Evolutionary conservation across 2,797 vertebrate species (phyloP).

Genomic region (Karalla daura): DNA sequence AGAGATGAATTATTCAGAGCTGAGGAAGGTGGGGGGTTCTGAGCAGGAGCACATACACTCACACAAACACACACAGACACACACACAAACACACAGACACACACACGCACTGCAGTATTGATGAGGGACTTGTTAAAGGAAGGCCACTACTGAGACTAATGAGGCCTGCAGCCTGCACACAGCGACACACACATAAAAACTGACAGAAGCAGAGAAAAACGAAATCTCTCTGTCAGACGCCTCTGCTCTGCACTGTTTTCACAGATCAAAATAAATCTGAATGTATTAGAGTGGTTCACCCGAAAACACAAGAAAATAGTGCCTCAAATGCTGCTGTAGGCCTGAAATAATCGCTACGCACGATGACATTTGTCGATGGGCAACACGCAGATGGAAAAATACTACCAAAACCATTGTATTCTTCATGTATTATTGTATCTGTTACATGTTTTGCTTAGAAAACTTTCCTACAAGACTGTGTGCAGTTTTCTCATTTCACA

Average conservation of each 20-base stretch:
- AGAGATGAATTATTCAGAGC: constrained; percentile 92
- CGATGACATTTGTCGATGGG: no score
- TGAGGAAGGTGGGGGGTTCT: constrained; percentile 34
- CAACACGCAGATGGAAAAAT: no score
- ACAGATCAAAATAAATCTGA: background rate
- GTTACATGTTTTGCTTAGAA: no score
- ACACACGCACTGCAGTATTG: constrained; percentile 63
- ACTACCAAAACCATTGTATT: no score
- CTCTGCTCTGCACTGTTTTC: constrained; percentile 1
- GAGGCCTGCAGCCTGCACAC: constrained; percentile 38
- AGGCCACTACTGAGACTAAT: constrained; percentile 58
- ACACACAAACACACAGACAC: constrained; percentile 12
- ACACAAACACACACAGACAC: constrained; percentile 29
- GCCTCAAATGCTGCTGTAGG: background rate
- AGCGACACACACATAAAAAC: constrained; percentile 3
- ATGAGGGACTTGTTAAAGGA: constrained; percentile 69
- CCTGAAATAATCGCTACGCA: background rate
- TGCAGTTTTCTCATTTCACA: no score
- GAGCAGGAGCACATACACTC: constrained; percentile 19
- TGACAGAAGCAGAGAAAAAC: background rate
- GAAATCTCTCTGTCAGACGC: background rate
- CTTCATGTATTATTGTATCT: no score
- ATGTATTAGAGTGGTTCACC: background rate
- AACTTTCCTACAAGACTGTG: no score
- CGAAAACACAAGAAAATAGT: background rate